Conservation (phyloP, 2,888 invertebrate genomes). For the Merodon equestris region DNA sequence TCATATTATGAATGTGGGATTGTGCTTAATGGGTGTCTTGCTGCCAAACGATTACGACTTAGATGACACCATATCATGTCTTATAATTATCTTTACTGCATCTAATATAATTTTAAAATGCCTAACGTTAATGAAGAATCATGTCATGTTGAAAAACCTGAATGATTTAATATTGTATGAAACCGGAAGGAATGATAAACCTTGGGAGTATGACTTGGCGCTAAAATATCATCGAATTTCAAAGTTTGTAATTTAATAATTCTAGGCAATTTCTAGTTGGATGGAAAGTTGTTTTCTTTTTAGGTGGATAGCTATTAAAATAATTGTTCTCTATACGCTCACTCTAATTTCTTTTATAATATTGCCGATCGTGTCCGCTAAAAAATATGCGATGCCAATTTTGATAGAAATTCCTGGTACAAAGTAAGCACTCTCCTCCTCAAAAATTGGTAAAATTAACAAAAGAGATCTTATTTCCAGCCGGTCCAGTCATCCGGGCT, state of each 20-base stretch:
- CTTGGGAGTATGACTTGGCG: conserved; percentile 30
- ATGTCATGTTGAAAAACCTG: conserved; percentile 13
- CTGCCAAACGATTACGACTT: conserved; percentile 37
- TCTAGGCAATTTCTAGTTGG: no score
- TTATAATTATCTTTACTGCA: conserved; percentile 29
- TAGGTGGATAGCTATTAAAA: conserved; percentile 25
- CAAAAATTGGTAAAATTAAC: not conserved
- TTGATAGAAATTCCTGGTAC: conserved; percentile 45
- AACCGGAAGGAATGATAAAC: conserved; percentile 16
- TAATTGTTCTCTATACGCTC: conserved; percentile 20
- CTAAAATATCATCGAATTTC: no score
- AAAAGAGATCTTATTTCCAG: no score
- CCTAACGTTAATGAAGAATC: conserved; percentile 11
- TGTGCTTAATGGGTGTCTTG: conserved; percentile 5
- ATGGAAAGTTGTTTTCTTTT: not conserved
- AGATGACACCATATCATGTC: conserved; percentile 26
- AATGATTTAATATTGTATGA: conserved; percentile 13
- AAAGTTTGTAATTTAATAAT: no score
- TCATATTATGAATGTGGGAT: conserved; percentile 3
- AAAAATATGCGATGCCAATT: conserved; percentile 43
- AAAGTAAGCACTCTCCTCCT: conserved; percentile 14
- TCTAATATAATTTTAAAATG: conserved; percentile 17
- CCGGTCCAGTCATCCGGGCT: conserved; percentile 9
- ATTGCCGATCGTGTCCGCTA: conserved; percentile 22
- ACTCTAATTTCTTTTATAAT: conserved; percentile 14